These are phyloP conservation scores for Polydrusus tereticollis DNA, from an alignment of 2,888 invertebrate species.

Conservation along the genomic window DNA sequence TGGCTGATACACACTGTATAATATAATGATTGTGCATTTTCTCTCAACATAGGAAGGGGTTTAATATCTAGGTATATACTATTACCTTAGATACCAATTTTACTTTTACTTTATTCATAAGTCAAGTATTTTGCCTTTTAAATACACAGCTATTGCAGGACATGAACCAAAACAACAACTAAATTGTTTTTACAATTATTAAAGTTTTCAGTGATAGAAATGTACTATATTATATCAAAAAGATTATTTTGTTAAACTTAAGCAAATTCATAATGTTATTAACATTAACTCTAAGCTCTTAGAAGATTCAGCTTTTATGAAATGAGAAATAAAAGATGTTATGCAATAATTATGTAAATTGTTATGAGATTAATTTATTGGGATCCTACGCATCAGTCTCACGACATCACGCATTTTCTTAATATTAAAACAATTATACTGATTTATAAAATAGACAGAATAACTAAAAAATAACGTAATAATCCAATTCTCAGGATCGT, in stretches of 20 bases:
- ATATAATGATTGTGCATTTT: conserved; percentile 5
- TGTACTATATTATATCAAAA: no score
- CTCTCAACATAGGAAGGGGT: conserved; percentile 11
- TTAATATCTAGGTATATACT: conserved; percentile 18
- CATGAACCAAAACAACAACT: background rate
- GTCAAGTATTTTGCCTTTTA: conserved; percentile 5
- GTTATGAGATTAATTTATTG: background rate
- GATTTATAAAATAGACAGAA: background rate
- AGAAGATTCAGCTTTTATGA: background rate
- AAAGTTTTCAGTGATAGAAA: no score
- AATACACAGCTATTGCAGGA: background rate
- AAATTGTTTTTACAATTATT: no score
- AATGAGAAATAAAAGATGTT: background rate
- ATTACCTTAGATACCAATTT: conserved; percentile 18
- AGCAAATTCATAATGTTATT: no score
- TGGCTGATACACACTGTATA: no score
- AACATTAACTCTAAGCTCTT: no score
- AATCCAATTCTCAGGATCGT: conserved; percentile 12
- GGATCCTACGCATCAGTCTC: background rate
- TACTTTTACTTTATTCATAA: conserved; percentile 28
- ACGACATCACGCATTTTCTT: background rate
- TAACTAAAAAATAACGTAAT: conserved; percentile 7
- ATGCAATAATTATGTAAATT: background rate
- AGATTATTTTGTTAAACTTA: no score
- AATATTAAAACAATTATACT: conserved; percentile 1